phyloP scores from a whole-genome alignment of 2,888 invertebrate genomes.

The Lumbricus terrestris region DNA sequence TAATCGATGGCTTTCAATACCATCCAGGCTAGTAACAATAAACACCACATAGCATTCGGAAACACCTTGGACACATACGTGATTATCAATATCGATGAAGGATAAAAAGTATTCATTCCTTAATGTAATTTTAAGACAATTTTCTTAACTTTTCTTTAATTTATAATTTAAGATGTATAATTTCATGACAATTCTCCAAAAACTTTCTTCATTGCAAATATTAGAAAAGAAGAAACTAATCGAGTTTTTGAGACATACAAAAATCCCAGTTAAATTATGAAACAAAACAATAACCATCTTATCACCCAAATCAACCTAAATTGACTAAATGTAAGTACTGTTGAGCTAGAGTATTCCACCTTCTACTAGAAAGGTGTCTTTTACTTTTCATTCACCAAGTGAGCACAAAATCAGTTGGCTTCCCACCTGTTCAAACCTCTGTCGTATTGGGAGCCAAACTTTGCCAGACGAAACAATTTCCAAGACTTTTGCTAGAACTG shows the following conservation, averaged over 20 bases:
- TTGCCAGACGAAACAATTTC: neutral
- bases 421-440: neutral
- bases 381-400: too few species aligned
- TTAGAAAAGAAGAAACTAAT: neutral
- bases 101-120: too few species aligned
- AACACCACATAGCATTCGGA: too few species aligned
- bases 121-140: too few species aligned
- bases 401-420: neutral
- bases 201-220: too few species aligned
- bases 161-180: neutral
- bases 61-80: too few species aligned
- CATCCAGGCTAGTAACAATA: too few species aligned
- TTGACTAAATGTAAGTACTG: neutral
- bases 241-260: neutral
- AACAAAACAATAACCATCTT: neutral
- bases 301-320: neutral
- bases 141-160: neutral
- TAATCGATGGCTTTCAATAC: neutral
- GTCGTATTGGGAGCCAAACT: neutral
- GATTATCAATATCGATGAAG: too few species aligned
- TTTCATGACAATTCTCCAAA: neutral
- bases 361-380: neutral
- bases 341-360: neutral
- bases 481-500: neutral
- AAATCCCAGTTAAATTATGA: too few species aligned